Evolutionary conservation across 2,888 invertebrate species (phyloP), one percentile per base, ranked within the genome.

Genomic region (Drosophila kambysellisi): DNA sequence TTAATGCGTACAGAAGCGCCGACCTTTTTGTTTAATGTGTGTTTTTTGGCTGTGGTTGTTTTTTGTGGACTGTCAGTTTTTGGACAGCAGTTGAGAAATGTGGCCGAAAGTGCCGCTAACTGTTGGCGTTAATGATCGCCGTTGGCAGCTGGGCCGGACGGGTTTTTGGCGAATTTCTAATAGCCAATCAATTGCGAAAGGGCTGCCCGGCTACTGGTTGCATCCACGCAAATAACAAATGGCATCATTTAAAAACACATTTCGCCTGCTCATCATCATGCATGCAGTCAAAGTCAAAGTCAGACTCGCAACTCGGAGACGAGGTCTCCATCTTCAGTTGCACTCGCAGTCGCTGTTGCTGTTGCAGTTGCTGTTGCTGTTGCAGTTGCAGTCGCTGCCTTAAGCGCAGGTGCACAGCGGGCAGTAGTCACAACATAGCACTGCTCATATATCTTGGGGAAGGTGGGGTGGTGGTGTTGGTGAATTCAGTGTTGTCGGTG

Each of bases 211-310:
- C 86, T 88, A 83, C 85, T 64, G 88, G 76, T 76, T 76, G 75
- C 85, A 73, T 79, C 69, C 77, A 74, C 79, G 71, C 89, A 54
- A 57, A 20, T 85, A 91, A 89, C 91, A 91, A 91, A 91, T 91
- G 91, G 86, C 89, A 89, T 89, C 91, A 90, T 91, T 91, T 91
- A 91, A 91, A 91, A 91, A 80, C 80, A 86, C 91, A 91, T 91
- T 90, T 80, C 57, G 86, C 81, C 74, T 63, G 84, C 82, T 81
- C 81, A 78, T 83, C 82, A 82, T 67, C 72, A 52, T 54, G 63
- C 54, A 52, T 39, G 57, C 54, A 56, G 65, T 41, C 63, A 57
- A 53, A 54, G 32, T 29, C 30, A 73, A 50, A 46, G 46, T 46
- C 46, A 12, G 46, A 46, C 25, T 46, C 65, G 25, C 68, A 63